A percentile compares a stretch with the other conserved stretches of the same genome.
Evolutionary conservation across 1,140 invertebrate genomes (phyloP).

Genomic region (Euborellia annulipes): DNA sequence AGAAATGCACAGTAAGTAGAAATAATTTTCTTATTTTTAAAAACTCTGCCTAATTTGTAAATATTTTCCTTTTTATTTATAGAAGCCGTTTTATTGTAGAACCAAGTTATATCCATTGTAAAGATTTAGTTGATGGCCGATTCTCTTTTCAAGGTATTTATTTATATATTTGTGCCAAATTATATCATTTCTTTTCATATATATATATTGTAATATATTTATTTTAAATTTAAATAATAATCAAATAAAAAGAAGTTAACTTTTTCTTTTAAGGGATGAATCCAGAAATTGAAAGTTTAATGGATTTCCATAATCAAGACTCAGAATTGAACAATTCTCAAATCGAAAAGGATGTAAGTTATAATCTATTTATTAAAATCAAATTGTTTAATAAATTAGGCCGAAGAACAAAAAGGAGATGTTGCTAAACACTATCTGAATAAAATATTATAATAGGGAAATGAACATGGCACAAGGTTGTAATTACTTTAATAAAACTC

Average conservation of each 20-base stretch:
- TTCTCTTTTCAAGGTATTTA: constrained; percentile 47
- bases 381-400: no score
- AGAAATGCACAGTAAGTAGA: constrained; percentile 36
- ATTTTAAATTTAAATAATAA: no score
- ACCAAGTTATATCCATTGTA: constrained; percentile 57
- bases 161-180: no score
- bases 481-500: no score
- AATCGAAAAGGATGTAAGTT: constrained; percentile 41
- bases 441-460: no score
- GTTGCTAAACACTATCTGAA: no score
- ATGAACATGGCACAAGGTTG: no score
- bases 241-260: no score
- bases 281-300: constrained; percentile 63
- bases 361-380: no score
- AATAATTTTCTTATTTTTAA: constrained; percentile 2
- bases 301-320: constrained; percentile 37
- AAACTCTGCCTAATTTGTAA: constrained; percentile 8
- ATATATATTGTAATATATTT: no score
- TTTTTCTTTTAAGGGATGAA: constrained; percentile 80
- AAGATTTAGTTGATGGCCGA: constrained; percentile 59
- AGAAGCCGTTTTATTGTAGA: constrained; percentile 56
- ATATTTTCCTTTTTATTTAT: constrained; percentile 16
- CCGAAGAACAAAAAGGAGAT: no score
- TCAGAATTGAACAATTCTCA: constrained; percentile 27
- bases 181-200: no score